Evolutionary conservation across 1,140 invertebrate genomes (phyloP).

Genomic region (Trypoxylus dichotomus): DNA sequence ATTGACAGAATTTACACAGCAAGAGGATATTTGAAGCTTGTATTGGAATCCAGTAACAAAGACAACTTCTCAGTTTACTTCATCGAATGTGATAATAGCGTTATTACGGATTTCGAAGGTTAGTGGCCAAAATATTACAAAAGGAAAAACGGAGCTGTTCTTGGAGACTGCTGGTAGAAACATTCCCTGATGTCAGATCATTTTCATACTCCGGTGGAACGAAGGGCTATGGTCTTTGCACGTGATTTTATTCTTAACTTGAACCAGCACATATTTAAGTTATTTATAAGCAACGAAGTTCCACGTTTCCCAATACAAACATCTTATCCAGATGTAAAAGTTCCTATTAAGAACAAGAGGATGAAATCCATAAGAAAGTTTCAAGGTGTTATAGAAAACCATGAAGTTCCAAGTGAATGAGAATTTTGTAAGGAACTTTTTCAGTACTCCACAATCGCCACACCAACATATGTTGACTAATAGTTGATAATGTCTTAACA

Average conservation of each 20-base stretch:
- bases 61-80: too few relatives aligned
- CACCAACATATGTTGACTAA: too few relatives aligned
- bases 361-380: too few relatives aligned
- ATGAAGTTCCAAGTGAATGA: background rate
- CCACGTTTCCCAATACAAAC: background rate
- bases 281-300: background rate
- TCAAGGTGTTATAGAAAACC: background rate
- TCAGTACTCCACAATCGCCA: background rate
- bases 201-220: background rate
- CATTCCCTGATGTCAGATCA: background rate
- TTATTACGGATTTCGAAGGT: background rate
- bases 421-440: background rate
- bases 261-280: background rate
- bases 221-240: background rate
- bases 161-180: background rate
- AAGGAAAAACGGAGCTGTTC: too few relatives aligned
- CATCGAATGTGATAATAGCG: too few relatives aligned
- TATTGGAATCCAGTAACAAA: conserved; percentile 14
- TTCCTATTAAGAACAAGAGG: background rate
- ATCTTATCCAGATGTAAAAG: background rate
- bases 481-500: too few relatives aligned
- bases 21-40: conserved; percentile 3
- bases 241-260: conserved; percentile 6
- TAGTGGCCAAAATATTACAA: background rate
- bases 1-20: conserved; percentile 30